Base-by-base conservation (phyloP, 2,797 vertebrate genomes). In the Labroides dimidiatus region DNA sequence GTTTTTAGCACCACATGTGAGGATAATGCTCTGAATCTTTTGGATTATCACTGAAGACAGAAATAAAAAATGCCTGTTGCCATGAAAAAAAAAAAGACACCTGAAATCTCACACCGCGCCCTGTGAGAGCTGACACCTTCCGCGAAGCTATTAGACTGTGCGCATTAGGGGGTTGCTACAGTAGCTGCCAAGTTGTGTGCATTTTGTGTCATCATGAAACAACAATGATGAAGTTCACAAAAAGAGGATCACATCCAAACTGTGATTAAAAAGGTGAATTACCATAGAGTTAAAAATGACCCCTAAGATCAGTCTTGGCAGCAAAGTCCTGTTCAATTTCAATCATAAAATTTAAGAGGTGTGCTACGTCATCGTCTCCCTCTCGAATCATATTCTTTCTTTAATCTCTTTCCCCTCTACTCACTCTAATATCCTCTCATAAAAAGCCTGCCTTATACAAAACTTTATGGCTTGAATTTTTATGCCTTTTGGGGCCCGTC, bases 271-370 rank as follows among this genome's bases (percentile, higher is more conserved):
- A 69, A 44, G 21, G 21, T 52, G 13, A 14, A 48, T 48, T 81
- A 55, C 53, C 52, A 49, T 66, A 36, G 16, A 78, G 30, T 73
- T 54, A 59, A 44, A 72, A 37, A 65, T 80, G 80, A 84, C 69
- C 67, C 69, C 52, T 42, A 75, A 70, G 60, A 61, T 80, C 56
- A 64, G 69, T 47, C 41, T 21, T 36, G 72, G 56, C 50, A 64
- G 60, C 39, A 69, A 62, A 74, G 65, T 50, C 17, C 15, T 9
- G 66, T 75, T 72, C 44, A 78, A 78, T 61, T 72, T 68, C 52
- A 70, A 68, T 78, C 74, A 77, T 81, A 82, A 87, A 82, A 72
- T 72, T 67, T 77, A 82, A 55, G 60, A 77, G 75, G 60, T 64
- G 20, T 62, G 57, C 69, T 71, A 71, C 58, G 44, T 87, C 82